Conservation (phyloP, 2,797 vertebrate species). For the Alfaro cultratus region DNA sequence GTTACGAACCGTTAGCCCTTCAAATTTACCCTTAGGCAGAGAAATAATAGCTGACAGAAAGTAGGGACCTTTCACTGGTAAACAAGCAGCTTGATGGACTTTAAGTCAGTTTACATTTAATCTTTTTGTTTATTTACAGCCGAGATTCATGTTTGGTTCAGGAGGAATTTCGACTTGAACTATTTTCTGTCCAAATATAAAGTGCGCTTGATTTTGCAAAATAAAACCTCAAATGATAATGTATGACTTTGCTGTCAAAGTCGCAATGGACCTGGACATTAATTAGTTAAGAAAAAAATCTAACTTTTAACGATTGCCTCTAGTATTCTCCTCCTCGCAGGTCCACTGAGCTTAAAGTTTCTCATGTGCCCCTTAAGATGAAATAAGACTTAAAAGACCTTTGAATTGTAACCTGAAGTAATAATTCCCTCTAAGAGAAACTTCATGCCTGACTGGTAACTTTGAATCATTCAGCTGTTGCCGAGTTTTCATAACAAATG, state of each 20-base stretch:
- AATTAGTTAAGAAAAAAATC: background rate
- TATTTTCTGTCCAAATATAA: background rate
- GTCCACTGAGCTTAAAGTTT: background rate
- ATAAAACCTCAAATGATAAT: background rate
- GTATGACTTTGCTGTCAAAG: background rate
- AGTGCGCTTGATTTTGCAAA: background rate
- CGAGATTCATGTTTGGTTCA: background rate
- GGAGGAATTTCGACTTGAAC: background rate
- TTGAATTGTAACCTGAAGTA: background rate
- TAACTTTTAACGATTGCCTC: background rate
- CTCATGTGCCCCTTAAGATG: background rate
- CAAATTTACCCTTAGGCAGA: background rate
- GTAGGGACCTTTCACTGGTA: background rate
- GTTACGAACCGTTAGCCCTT: background rate
- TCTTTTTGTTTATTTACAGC: background rate
- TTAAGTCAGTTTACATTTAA: background rate
- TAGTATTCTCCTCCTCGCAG: background rate
- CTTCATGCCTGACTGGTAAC: background rate
- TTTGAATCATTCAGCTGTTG: conserved; percentile 15
- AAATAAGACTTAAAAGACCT: background rate
- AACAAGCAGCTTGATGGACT: background rate
- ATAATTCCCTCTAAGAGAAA: background rate
- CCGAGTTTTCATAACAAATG: conserved; percentile 15
- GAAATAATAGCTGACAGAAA: background rate
- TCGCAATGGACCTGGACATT: background rate